Conservation (phyloP, 2,113 vertebrate species). For the Anoplopoma fimbria region DNA sequence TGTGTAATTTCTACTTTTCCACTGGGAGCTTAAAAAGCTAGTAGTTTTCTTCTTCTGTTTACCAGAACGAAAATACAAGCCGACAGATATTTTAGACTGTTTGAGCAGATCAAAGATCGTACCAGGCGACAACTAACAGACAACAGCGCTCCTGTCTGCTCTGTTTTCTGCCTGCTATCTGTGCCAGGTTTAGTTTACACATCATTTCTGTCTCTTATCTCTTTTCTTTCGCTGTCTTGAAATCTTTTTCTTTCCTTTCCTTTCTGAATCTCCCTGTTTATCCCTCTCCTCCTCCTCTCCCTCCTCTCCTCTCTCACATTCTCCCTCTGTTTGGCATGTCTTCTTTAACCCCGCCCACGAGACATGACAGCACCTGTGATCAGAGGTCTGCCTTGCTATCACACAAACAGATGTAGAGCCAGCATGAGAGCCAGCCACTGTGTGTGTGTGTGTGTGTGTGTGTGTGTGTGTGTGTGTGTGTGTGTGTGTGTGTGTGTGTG, state of each 20-base stretch:
- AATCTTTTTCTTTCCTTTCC: constrained; percentile 18
- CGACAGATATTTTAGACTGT: constrained; percentile 65
- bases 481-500: constrained; percentile 26
- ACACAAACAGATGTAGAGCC: constrained; percentile 73
- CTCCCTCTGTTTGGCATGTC: constrained; percentile 44
- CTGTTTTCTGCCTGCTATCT: constrained; percentile 41
- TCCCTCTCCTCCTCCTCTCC: not conserved
- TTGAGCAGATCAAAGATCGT: constrained; percentile 68
- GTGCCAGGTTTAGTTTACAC: constrained; percentile 34
- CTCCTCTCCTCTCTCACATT: not conserved
- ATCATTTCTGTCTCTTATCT: constrained; percentile 43
- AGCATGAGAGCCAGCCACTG: constrained; percentile 56
- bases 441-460: constrained; percentile 23
- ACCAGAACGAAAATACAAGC: constrained; percentile 56
- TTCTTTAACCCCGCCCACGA: constrained; percentile 61
- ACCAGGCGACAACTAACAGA: constrained; percentile 53
- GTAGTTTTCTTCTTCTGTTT: constrained; percentile 59
- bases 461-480: constrained; percentile 5
- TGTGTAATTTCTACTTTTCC: constrained; percentile 51
- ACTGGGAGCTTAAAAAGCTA: constrained; percentile 28
- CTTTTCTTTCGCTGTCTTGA: not conserved
- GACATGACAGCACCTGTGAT: constrained; percentile 71
- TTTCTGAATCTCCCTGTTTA: not conserved
- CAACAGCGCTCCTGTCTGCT: constrained; percentile 56
- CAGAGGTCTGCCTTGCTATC: constrained; percentile 62